These are phyloP conservation scores for Eristalis pertinax DNA, from an alignment of 2,888 invertebrate genomes.

Conservation along the genomic window DNA sequence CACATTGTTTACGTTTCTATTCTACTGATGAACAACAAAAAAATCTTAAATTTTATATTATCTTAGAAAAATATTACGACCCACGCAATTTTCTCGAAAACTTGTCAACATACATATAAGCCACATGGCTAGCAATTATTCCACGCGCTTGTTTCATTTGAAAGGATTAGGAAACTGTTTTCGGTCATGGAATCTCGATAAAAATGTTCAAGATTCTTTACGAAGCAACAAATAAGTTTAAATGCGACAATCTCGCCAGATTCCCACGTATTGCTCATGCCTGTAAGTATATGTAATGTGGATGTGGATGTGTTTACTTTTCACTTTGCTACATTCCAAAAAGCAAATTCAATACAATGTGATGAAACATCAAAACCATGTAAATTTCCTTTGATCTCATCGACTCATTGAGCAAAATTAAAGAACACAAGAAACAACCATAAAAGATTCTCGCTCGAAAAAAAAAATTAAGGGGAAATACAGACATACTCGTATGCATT, in stretches of 20 bases:
- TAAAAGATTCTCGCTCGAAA: not conserved
- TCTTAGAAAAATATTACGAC: not conserved
- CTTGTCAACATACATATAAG: not conserved
- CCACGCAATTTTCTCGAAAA: conserved; percentile 35
- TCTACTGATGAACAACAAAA: not conserved
- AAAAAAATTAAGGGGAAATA: not conserved
- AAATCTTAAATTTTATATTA: not conserved
- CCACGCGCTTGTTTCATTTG: not conserved
- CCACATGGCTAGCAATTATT: conserved; percentile 39
- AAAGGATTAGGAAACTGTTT: not conserved
- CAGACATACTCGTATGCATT: not conserved
- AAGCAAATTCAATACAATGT: not conserved
- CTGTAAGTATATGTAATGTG: not conserved
- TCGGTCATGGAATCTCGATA: conserved; percentile 53
- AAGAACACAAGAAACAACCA: not conserved
- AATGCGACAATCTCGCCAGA: not conserved
- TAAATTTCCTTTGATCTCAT: not conserved
- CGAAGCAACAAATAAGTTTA: not conserved
- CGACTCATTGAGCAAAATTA: not conserved
- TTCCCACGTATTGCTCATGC: too few relatives aligned
- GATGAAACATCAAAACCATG: not conserved
- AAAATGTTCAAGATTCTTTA: conserved; percentile 11
- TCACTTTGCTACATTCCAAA: not conserved
- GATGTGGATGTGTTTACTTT: not conserved
- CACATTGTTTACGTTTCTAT: not conserved